Evolutionary conservation across 2,888 invertebrate genomes (phyloP), one percentile per base, ranked within the genome.

Genomic region (Parnassius orleans): DNA sequence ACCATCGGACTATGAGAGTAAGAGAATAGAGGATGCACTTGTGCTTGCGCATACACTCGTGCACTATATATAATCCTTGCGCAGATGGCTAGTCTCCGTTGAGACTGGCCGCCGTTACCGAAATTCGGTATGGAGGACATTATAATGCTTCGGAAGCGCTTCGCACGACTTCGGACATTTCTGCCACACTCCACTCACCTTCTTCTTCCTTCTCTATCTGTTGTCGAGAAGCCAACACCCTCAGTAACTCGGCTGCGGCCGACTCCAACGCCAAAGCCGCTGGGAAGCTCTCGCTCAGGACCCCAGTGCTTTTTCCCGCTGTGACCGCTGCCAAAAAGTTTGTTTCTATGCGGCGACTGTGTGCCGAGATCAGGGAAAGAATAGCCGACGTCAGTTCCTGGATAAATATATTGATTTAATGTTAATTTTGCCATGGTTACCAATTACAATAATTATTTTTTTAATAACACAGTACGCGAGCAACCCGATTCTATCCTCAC

Each of bases 341-440:
- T 0, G 75, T 66, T 67, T 90, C 90, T 11, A 90, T 80, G n/a
- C 77, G 80, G 0, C 90, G 84, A 5, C 79, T 77, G 67, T 86
- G 86, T 0, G 79, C 67, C 0, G 80, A 77, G 53, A 89, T 79
- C 1, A 78, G 65, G 5, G 71, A 71, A 0, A 80, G 72, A 0
- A 87, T 51, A 0, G 80, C 72, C 0, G 81, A 72, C 9, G 80
- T 66, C 65, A 86, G 83, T 2, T 78, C 79, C 89, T 89, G 76
- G 0, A 66, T 69, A 47, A 14, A 47, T 47, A 12, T 47, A n/a
- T 47, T 3, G 11, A 11, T 43, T 43, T 43, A 43, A 43, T 10
- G 33, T 33, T 33, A 33, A 7, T 33, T 33, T 33, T 33, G 5
- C 33, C 33, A 33, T 5, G 33, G 33, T 33, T 7, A 33, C 33